A percentile compares a stretch with the other conserved stretches of the same genome.
Conservation (phyloP, 2,797 vertebrate species). For the Sitta carolinensis region DNA sequence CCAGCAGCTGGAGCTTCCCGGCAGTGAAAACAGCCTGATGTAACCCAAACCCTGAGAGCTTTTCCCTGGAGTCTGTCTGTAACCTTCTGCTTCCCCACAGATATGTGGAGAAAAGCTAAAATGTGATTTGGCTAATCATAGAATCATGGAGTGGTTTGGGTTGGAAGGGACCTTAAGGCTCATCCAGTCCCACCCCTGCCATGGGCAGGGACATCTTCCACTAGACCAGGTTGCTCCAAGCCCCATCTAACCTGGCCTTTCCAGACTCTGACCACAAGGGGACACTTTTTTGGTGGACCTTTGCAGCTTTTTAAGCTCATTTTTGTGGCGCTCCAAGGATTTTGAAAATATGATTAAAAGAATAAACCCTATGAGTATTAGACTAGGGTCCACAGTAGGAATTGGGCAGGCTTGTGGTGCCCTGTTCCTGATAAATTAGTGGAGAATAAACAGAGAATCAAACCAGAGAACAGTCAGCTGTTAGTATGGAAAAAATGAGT, state of each 20-base stretch:
- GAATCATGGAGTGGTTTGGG: background rate
- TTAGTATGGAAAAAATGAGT: background rate
- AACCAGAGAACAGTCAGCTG: background rate
- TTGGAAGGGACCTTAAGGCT: background rate
- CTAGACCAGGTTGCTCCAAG: background rate
- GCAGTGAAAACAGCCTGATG: background rate
- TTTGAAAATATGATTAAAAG: background rate
- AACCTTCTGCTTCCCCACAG: background rate
- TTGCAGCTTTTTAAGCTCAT: background rate
- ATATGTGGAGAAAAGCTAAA: background rate
- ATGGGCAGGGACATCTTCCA: background rate
- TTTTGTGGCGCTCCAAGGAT: background rate
- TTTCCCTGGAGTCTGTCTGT: background rate
- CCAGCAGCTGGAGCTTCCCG: background rate
- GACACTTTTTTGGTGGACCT: background rate
- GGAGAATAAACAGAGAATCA: background rate
- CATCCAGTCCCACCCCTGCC: background rate
- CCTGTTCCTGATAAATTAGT: background rate
- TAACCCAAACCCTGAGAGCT: background rate
- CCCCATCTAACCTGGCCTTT: background rate
- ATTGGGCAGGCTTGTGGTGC: background rate
- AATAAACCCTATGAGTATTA: background rate
- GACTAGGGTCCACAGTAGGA: background rate
- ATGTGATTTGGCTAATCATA: accelerated
- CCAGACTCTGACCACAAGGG: background rate